phyloP scores from a whole-genome alignment of 2,113 vertebrate species.

The Trichechus manatus region DNA sequence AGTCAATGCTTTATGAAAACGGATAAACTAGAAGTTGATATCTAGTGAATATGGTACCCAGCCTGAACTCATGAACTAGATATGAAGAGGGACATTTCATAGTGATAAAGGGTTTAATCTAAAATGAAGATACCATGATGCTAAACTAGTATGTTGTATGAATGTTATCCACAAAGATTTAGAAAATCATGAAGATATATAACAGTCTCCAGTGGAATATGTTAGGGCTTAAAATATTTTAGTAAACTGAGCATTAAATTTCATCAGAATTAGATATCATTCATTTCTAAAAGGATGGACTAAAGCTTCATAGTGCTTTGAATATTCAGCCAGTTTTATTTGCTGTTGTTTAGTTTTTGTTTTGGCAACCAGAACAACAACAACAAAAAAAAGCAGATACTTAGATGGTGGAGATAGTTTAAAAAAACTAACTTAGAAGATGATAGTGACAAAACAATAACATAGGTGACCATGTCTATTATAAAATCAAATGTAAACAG shows the following conservation, averaged over 20 bases:
- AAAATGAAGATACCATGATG: background rate
- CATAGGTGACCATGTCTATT: background rate
- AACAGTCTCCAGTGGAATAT: background rate
- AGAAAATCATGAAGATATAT: slow-evolving; percentile 4
- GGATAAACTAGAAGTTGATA: background rate
- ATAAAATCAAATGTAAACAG: background rate
- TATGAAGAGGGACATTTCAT: background rate
- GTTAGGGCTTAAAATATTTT: slow-evolving; percentile 32
- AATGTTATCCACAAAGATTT: background rate
- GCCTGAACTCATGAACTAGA: background rate
- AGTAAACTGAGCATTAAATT: background rate
- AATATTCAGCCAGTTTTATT: background rate
- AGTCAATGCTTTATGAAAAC: background rate
- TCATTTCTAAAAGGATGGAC: background rate
- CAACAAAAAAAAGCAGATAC: background rate
- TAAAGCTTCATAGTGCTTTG: background rate
- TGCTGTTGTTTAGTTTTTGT: background rate
- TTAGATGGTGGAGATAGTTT: background rate
- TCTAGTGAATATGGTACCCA: background rate
- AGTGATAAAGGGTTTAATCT: background rate
- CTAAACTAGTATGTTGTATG: background rate
- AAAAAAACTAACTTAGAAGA: background rate
- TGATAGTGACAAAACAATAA: background rate
- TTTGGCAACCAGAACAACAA: background rate
- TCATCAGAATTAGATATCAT: slow-evolving; percentile 26